Base-by-base conservation (phyloP, 2,797 vertebrate species). In the Danio albolineatus region DNA sequence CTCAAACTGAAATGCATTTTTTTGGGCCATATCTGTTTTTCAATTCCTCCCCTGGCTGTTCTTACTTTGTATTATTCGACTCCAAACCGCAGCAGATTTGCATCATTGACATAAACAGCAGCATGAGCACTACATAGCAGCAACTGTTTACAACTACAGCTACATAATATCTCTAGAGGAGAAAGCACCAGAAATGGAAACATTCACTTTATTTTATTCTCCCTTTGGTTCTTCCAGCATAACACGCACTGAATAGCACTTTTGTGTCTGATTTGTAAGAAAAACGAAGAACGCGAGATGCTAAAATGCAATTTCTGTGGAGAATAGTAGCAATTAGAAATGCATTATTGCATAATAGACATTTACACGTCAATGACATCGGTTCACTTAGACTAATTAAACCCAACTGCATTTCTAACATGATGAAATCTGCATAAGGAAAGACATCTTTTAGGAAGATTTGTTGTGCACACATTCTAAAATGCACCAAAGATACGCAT, bases 281-380 rank as follows among this genome's bases (percentile, higher is more conserved):
- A n/a, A 64, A 43, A 13, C 38, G 4, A 28, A 43, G 48, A 49
- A 62, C 39, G 4, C 5, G 1, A 75, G 12, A 17, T 41, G 59
- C 46, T 41, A 16, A 53, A 64, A 51, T 14, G 46, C 12, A 54
- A 76, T 76, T 64, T 76, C 48, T 19, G 5, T 48, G 21, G 49
- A 56, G 51, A 56, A 38, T 65, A 14, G n/a, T 28, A 2, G 10
- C 41, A 59, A 56, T 56, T 54, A 67, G 62, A 67, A 76, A 66
- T 21, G n/a, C 36, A 56, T 54, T 54, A 54, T 66, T 21, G 36
- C 39, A 28, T 21, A 75, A 62, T 53, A 39, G 36, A 38, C 73
- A 75, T 62, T 39, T 51, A 51, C 21, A 62, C 46, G 10, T 53
- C 59, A 75, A 62, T 46, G 19, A 10, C 73, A 41, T 5, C 46